These are phyloP conservation scores for Eugnorisma glareosa DNA, from an alignment of 2,888 invertebrate species.

Conservation along the genomic window DNA sequence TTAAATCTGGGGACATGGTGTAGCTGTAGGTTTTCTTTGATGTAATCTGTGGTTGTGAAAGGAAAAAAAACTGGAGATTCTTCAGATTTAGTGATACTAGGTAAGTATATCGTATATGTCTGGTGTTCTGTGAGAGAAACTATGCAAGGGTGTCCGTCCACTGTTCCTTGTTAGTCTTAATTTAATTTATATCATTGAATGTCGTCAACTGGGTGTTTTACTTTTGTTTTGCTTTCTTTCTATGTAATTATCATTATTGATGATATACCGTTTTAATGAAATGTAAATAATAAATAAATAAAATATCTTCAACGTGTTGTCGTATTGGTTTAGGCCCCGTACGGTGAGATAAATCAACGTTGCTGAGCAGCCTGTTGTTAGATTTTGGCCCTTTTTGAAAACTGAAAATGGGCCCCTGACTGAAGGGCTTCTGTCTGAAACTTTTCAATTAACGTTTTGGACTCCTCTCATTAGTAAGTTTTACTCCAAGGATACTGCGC, in stretches of 20 bases:
- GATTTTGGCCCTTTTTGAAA: not conserved
- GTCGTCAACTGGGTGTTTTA: too few relatives aligned
- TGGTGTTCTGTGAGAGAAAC: too few relatives aligned
- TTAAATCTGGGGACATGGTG: slow-evolving; percentile 11
- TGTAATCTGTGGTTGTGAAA: slow-evolving; percentile 1
- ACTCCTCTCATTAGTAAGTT: not conserved
- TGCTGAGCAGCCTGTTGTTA: not conserved
- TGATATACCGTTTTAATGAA: too few relatives aligned
- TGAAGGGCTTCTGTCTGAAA: not conserved
- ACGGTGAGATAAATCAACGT: not conserved
- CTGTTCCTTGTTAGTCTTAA: too few relatives aligned
- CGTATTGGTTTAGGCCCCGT: not conserved
- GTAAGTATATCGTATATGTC: too few relatives aligned
- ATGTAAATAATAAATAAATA: too few relatives aligned
- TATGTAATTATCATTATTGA: too few relatives aligned
- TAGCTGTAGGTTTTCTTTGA: not conserved
- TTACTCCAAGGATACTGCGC: too few relatives aligned
- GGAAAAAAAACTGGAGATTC: not conserved
- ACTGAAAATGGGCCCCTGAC: too few relatives aligned
- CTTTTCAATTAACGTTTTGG: not conserved
- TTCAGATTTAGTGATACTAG: not conserved
- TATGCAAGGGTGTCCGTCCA: too few relatives aligned
- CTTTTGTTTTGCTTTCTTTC: too few relatives aligned
- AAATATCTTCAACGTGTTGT: not conserved
- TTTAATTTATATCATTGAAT: too few relatives aligned